These are phyloP conservation scores for Semotilus atromaculatus DNA, from an alignment of 2,797 vertebrate genomes.

Conservation along the genomic window DNA sequence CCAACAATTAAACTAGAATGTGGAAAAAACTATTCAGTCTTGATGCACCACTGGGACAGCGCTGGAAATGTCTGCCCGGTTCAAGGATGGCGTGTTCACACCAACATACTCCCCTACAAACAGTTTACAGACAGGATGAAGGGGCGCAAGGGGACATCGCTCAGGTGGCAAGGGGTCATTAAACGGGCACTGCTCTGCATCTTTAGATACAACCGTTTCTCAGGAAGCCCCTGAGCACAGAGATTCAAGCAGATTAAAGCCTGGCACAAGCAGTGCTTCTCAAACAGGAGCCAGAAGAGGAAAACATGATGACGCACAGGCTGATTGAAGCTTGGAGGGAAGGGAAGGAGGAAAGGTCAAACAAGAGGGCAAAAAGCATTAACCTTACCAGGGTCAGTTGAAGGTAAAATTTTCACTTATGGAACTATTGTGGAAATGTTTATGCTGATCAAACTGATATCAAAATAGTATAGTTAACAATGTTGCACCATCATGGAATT, in stretches of 20 bases:
- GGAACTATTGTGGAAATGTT: neutral
- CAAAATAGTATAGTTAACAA: neutral
- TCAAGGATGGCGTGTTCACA: slow-evolving; percentile 31
- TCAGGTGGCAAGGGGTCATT: slow-evolving; percentile 32
- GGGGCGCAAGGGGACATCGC: slow-evolving; percentile 4
- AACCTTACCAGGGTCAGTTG: neutral
- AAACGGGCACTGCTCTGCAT: slow-evolving; percentile 29
- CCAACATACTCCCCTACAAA: slow-evolving; percentile 18
- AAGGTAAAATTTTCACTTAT: slow-evolving; percentile 5
- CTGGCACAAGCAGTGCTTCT: slow-evolving; percentile 44
- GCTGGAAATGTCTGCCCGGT: slow-evolving; percentile 36
- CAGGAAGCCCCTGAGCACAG: slow-evolving; percentile 42
- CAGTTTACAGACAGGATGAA: slow-evolving; percentile 38
- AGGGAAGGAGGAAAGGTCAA: slow-evolving; percentile 48
- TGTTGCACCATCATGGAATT: neutral
- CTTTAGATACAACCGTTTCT: slow-evolving; percentile 39
- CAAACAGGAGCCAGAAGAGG: slow-evolving; percentile 43
- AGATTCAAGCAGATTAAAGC: slow-evolving; percentile 52
- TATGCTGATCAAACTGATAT: neutral
- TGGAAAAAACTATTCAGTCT: slow-evolving; percentile 53
- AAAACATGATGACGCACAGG: slow-evolving; percentile 54
- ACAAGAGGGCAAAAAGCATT: slow-evolving; percentile 26
- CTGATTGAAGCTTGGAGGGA: slow-evolving; percentile 1
- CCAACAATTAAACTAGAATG: slow-evolving; percentile 54
- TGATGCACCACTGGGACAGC: slow-evolving; percentile 39